These are phyloP conservation scores for Mechanitis mazaeus DNA, from an alignment of 2,888 invertebrate species.

Conservation along the genomic window DNA sequence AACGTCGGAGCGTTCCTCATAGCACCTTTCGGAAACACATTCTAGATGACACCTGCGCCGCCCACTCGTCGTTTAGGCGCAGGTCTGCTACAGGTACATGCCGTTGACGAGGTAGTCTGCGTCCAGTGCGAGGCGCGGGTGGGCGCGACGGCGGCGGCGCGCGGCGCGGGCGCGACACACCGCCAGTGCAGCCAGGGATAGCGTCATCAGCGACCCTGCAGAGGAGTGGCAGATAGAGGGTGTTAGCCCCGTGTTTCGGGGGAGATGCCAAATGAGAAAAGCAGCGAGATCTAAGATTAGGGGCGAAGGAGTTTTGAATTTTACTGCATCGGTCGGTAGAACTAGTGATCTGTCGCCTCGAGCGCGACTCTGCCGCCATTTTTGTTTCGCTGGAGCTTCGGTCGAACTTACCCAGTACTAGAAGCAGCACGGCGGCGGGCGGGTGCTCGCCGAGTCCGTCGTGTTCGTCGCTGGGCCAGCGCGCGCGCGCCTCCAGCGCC, in stretches of 20 bases:
- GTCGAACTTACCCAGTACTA: conserved; percentile 79
- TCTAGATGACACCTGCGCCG: too few species aligned
- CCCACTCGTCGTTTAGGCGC: not conserved
- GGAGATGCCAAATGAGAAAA: too few species aligned
- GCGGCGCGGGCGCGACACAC: conserved; percentile 90
- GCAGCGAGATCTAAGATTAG: too few species aligned
- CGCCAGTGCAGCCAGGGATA: conserved; percentile 86
- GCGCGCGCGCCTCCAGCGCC: conserved; percentile 42
- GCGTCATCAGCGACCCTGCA: conserved; percentile 86
- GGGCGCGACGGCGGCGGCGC: conserved; percentile 85
- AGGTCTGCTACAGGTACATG: conserved; percentile 89
- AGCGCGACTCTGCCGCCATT: not conserved
- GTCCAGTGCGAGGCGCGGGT: conserved; percentile 91
- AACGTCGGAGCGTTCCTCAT: too few species aligned
- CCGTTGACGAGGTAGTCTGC: conserved; percentile 98
- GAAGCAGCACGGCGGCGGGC: conserved; percentile 86
- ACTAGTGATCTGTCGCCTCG: too few species aligned
- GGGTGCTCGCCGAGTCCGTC: conserved; percentile 83
- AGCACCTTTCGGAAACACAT: too few species aligned
- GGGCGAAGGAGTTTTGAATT: too few species aligned
- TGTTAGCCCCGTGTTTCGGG: not conserved
- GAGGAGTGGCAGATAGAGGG: not conserved
- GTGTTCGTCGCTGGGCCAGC: conserved; percentile 63
- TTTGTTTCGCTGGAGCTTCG: too few species aligned
- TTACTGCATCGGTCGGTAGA: not conserved